These are phyloP conservation scores for Smittia sp. DNA, from an alignment of 2,888 invertebrate species.

Conservation along the genomic window DNA sequence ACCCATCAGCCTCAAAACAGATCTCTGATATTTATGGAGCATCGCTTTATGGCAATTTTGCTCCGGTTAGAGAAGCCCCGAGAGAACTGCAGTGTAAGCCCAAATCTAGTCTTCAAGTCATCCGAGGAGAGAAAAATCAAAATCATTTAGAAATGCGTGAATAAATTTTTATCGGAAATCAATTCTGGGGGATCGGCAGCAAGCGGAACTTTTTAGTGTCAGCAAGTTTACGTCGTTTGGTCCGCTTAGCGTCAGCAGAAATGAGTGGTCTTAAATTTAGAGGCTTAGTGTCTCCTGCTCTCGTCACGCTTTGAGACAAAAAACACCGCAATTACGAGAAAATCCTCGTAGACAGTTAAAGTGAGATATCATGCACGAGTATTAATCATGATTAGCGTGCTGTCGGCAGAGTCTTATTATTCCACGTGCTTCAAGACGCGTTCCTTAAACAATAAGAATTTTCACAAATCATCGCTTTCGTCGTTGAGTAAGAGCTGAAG, in stretches of 20 bases:
- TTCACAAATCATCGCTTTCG: constrained; percentile 17
- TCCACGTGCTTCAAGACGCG: background rate
- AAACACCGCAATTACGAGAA: background rate
- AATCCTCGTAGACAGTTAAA: background rate
- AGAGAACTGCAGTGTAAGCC: constrained; percentile 36
- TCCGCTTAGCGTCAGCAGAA: constrained; percentile 7
- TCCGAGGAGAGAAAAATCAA: constrained; percentile 2
- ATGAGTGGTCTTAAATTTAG: background rate
- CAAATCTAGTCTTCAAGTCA: constrained; percentile 4
- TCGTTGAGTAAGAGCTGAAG: background rate
- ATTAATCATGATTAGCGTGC: constrained; percentile 22
- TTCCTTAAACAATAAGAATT: constrained; percentile 7
- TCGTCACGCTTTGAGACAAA: background rate
- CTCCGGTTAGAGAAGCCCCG: background rate
- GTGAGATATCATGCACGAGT: constrained; percentile 8
- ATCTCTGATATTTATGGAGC: constrained; percentile 14
- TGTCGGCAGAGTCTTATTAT: constrained; percentile 8
- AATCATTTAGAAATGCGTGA: constrained; percentile 12
- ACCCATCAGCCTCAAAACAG: constrained; percentile 1
- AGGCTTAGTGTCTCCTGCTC: too few relatives aligned
- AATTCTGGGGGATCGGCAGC: background rate
- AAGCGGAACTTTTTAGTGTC: background rate
- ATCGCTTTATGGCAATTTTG: constrained; percentile 7
- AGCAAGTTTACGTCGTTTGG: background rate
- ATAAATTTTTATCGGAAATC: constrained; percentile 19